Conservation (phyloP, 92 coral and sea anemone genomes). For the Palythoa heliodiscus region DNA sequence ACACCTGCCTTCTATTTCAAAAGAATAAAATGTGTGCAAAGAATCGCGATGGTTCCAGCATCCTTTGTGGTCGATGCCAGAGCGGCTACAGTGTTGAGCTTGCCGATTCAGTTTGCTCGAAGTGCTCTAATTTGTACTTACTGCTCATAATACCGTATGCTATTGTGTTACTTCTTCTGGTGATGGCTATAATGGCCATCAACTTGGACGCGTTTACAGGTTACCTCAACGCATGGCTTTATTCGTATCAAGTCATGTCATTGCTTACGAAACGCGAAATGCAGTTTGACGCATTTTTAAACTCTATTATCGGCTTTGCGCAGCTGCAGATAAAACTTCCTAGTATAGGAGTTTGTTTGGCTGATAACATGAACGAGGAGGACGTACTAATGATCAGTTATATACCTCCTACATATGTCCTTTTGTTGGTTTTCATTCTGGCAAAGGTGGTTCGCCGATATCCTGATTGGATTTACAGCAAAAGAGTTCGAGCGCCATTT, state of each 20-base stretch:
- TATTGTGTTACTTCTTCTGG: constrained; percentile 31
- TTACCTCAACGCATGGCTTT: constrained; percentile 65
- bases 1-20: constrained; percentile 20
- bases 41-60: constrained; percentile 31
- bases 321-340: constrained; percentile 60
- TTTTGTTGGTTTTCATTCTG: constrained; percentile 63
- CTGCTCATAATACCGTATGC: constrained; percentile 7
- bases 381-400: constrained; percentile 76
- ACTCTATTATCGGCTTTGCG: constrained; percentile 70
- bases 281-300: constrained; percentile 63
- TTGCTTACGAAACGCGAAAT: constrained; percentile 66
- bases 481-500: constrained; percentile 72
- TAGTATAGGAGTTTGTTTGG: constrained; percentile 60
- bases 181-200: constrained; percentile 47
- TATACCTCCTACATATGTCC: constrained; percentile 70
- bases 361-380: constrained; percentile 70
- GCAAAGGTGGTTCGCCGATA: constrained; percentile 62
- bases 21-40: constrained; percentile 39
- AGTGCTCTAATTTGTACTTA: constrained; percentile 35
- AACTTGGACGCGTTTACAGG: constrained; percentile 59
- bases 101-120: constrained; percentile 42
- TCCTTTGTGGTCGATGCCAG: constrained; percentile 51
- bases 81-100: constrained; percentile 43
- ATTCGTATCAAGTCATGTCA: constrained; percentile 59
- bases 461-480: constrained; percentile 83